A percentile compares a stretch with the other conserved stretches of the same genome.
Conservation (phyloP, 2,113 vertebrate species). For the Actenoides hombroni region DNA sequence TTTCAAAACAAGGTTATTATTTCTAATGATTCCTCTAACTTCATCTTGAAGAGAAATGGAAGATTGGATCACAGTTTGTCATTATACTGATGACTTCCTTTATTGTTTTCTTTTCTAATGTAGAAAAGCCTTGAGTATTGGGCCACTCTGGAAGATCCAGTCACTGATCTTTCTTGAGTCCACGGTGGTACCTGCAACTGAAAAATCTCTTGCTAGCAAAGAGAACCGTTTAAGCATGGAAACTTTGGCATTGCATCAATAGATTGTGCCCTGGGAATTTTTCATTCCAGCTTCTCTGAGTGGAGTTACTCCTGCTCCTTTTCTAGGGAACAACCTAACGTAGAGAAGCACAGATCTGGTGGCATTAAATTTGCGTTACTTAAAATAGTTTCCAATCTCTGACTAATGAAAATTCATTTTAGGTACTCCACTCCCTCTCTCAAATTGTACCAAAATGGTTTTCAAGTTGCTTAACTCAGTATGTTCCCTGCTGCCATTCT, state of each 20-base stretch:
- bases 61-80: not conserved
- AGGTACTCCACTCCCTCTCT: not conserved
- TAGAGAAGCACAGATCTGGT: not conserved
- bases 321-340: not conserved
- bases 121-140: not conserved
- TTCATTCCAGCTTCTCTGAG: not conserved
- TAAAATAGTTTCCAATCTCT: not conserved
- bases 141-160: not conserved
- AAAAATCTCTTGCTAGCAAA: not conserved
- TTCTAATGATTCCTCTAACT: not conserved
- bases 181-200: not conserved
- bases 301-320: not conserved
- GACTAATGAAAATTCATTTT: not conserved
- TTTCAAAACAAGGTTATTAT: not conserved
- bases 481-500: not conserved
- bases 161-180: not conserved
- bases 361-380: not conserved
- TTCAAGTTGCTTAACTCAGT: not conserved
- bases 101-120: not conserved
- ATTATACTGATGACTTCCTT: not conserved
- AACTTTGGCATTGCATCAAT: not conserved
- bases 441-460: not conserved
- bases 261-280: not conserved
- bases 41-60: not conserved
- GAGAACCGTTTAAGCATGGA: not conserved